A percentile compares a stretch with the other conserved stretches of the same genome.
These are phyloP conservation scores for Leptopilina syphax DNA, from an alignment of 2,888 invertebrate genomes.

Conservation along the genomic window DNA sequence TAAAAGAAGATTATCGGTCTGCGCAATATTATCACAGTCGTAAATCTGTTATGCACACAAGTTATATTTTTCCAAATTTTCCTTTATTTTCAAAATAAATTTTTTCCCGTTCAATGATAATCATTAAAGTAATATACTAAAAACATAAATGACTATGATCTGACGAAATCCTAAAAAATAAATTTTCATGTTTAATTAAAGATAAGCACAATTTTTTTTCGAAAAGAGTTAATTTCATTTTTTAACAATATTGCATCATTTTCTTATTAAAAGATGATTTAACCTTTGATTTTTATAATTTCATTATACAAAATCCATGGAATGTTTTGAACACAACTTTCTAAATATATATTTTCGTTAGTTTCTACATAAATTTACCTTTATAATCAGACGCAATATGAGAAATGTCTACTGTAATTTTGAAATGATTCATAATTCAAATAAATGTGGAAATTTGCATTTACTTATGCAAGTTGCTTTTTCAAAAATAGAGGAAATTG, in stretches of 20 bases:
- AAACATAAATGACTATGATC: too few relatives aligned
- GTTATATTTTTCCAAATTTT: not conserved
- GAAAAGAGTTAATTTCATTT: too few relatives aligned
- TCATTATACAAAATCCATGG: not conserved
- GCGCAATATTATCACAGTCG: not conserved
- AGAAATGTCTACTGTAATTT: not conserved
- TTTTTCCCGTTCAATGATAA: not conserved
- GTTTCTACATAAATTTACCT: not conserved
- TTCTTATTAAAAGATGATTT: too few relatives aligned
- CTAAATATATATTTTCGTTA: slow-evolving; percentile 8
- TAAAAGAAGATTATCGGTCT: slow-evolving; percentile 1
- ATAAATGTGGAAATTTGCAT: not conserved
- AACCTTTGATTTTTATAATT: too few relatives aligned
- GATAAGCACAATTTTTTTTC: too few relatives aligned
- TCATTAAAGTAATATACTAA: too few relatives aligned
- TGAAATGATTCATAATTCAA: slow-evolving; percentile 9
- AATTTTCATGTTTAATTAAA: too few relatives aligned
- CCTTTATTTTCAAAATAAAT: not conserved
- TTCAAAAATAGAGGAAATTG: not conserved
- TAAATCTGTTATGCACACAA: not conserved
- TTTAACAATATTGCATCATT: too few relatives aligned
- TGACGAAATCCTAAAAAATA: too few relatives aligned
- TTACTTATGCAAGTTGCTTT: not conserved
- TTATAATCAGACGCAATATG: not conserved
- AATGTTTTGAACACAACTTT: slow-evolving; percentile 1